A percentile compares a stretch with the other conserved stretches of the same genome.
phyloP scores from a whole-genome alignment of 2,888 invertebrate genomes.

The Clivina fossor region DNA sequence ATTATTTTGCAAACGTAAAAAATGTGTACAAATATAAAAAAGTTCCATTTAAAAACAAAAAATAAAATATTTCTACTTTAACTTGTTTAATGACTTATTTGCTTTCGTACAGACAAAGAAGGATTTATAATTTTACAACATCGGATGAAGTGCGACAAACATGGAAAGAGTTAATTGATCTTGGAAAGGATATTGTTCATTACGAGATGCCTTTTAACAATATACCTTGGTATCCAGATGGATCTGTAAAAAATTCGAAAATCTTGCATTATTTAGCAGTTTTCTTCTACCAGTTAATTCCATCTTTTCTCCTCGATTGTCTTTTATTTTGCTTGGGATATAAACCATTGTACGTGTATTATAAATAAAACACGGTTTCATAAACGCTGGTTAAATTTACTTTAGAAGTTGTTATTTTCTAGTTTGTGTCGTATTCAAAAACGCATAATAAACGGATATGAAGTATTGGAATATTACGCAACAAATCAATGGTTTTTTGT shows the following conservation, averaged over 20 bases:
- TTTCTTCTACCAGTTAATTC: conserved; percentile 85
- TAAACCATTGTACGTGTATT: conserved; percentile 81
- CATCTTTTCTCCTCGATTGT: conserved; percentile 82
- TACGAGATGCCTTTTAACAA: conserved; percentile 82
- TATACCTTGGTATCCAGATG: conserved; percentile 81
- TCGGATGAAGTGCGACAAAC: conserved; percentile 79
- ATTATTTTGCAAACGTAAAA: no score
- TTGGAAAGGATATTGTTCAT: conserved; percentile 75
- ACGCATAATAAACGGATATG: conserved; percentile 81
- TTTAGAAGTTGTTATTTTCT: conserved; percentile 42
- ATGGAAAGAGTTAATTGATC: conserved; percentile 86
- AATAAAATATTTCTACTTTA: no score
- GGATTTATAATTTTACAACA: conserved; percentile 75
- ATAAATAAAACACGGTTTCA: no score
- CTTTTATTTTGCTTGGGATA: conserved; percentile 78
- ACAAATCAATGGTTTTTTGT: conserved; percentile 90
- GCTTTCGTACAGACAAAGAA: conserved; percentile 60
- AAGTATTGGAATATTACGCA: conserved; percentile 89
- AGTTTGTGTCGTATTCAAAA: conserved; percentile 82
- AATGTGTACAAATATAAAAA: no score
- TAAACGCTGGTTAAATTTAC: no score
- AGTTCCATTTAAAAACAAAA: no score
- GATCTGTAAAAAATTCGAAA: conserved; percentile 80
- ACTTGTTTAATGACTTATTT: no score
- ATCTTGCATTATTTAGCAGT: conserved; percentile 79